Percentiles rank a stretch among this genome's conserved stretches.
Evolutionary conservation across 2,888 invertebrate species (phyloP).

Genomic region (Caenorhabditis afra): DNA sequence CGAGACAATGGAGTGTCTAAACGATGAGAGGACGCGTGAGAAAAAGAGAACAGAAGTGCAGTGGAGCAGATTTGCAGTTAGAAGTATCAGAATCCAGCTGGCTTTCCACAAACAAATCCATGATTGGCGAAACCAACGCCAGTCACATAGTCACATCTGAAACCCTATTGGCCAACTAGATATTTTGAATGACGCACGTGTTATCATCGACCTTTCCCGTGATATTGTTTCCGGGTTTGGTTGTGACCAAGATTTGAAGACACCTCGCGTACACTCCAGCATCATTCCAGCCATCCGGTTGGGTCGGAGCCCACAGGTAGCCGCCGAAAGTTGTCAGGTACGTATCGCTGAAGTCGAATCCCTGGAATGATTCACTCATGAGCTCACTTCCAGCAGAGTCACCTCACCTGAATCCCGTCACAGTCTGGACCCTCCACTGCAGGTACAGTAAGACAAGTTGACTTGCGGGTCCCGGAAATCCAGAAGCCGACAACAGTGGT

Average conservation of each 20-base stretch:
- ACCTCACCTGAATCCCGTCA: neutral
- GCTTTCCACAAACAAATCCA: conserved; percentile 3
- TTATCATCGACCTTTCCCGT: conserved; percentile 9
- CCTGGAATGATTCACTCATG: too few species aligned
- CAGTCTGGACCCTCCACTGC: neutral
- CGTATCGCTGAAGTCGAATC: conserved; percentile 8
- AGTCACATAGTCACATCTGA: neutral
- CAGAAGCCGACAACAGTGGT: conserved; percentile 1
- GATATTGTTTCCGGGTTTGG: neutral
- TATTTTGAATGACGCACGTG: conserved; percentile 9
- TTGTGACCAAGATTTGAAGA: conserved; percentile 15
- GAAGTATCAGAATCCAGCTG: neutral
- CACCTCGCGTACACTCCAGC: conserved; percentile 1
- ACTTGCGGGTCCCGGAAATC: conserved; percentile 4
- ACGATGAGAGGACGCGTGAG: too few species aligned
- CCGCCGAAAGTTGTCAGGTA: conserved; percentile 4
- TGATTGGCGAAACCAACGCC: neutral
- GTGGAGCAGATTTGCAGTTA: too few species aligned
- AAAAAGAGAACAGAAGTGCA: too few species aligned
- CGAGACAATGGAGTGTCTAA: too few species aligned
- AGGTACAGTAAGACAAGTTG: neutral
- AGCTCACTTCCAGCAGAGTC: too few species aligned
- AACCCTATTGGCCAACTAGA: too few species aligned
- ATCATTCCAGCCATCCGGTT: conserved; percentile 5
- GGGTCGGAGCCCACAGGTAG: neutral